Evolutionary conservation across 2,888 invertebrate genomes (phyloP), one percentile per base, ranked within the genome.

Genomic region (Ernsta delagoae): DNA sequence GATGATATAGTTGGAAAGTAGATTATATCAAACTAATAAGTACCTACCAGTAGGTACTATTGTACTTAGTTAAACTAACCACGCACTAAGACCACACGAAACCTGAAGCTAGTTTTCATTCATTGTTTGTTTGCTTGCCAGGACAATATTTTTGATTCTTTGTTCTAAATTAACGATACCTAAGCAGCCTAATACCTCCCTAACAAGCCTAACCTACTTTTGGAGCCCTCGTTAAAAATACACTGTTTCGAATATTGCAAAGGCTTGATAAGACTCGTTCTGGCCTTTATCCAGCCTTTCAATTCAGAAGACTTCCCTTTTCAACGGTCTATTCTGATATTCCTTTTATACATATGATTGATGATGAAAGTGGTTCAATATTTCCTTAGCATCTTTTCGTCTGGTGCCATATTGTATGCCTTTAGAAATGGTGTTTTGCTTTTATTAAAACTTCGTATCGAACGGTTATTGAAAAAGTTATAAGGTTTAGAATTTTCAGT

Each of bases 281-380:
- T 39, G 31, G 24, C 48, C 48, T 54, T 61, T 67, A 60, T 66
- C 45, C 66, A 61, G 54, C 53, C 53, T 56, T 68, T 61, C 61
- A 68, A 62, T 45, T 45, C 45, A 39, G 62, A 67, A 68, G 24
- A 62, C 39, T 41, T 67, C 48, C 48, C 24, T 48, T 48, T 62
- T 31, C 54, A 62, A 31, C 57, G 62, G 57, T 56, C 61, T 45
- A 62, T 68, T 68, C 56, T 59, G 43, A 62, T 62, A 68, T 59
- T 61, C 50, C 57, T 63, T 68, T 68, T 62, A 68, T 50, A 39
- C 41, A 39, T 68, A 68, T 63, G 68, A 68, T 63, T 68, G 68
- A 68, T 68, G 62, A 68, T 63, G 62, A 62, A 68, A 63, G 59
- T 61, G 67, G 16, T 63, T 63, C 62, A 63, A 68, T 68, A 68